Evolutionary conservation across 2,113 vertebrate species (phyloP), one percentile per base, ranked within the genome.

Genomic region (Lagopus muta): DNA sequence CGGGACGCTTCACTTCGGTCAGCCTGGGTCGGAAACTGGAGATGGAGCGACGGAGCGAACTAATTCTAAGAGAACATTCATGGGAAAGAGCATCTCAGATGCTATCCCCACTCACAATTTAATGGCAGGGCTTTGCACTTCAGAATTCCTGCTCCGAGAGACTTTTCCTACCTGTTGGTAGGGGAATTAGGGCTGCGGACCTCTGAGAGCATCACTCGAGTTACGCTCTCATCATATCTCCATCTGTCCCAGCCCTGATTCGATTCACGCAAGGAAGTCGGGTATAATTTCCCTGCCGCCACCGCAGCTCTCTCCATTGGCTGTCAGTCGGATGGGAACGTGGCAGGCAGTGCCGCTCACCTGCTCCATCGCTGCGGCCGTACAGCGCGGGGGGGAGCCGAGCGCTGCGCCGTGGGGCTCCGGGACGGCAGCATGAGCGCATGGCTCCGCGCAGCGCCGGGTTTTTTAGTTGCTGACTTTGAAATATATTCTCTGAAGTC

Each of bases 161-260:
- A 90, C 81, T 92, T 84, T 96, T 92, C 93, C 78, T 95, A 97
- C 86, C 77, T 96, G 94, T 92, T 94, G 88, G 94, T 92, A 94
- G 91, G 88, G 92, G 86, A 87, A 91, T 97, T 95, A 93, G 92
- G 75, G 55, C 85, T 80, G 79, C 69, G 92, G 89, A 86, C 43
- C 69, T 90, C 71, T 90, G 81, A 95, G 72, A 94, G 74, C 67
- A 79, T 45, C 61, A 85, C 30, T 69, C 8, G 52, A 54, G 27
- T 54, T 54, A 28, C 27, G 27, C 52, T 54, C 27, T 54, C 52
- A 54, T 54, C 52, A 28, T 27, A 54, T 28, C 27, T 79, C 70
- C 58, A 74, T 38, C 62, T 86, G n/a, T 78, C 25, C 45, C 88
- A 88, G 58, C 14, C 64, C 86, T 73, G 81, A 62, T 81, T 52